Evolutionary conservation across 1,140 invertebrate genomes (phyloP).

Genomic region (Lethrus apterus): DNA sequence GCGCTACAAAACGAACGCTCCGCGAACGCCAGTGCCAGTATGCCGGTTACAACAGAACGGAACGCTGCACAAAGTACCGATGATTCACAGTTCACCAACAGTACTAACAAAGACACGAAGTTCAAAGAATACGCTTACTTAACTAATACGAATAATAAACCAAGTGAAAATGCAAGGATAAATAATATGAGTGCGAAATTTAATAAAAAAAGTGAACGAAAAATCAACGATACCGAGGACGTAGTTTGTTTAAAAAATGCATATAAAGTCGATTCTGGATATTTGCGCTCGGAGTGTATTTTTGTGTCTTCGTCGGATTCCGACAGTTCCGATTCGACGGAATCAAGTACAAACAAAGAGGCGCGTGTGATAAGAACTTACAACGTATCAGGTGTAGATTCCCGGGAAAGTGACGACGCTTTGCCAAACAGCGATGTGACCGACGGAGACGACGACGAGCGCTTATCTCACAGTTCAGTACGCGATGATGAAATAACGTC

Average conservation of each 20-base stretch:
- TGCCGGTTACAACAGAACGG: slow-evolving; percentile 5
- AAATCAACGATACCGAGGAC: slow-evolving; percentile 11
- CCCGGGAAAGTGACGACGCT: slow-evolving; percentile 31
- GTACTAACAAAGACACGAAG: slow-evolving; percentile 1
- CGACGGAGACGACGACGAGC: slow-evolving; percentile 32
- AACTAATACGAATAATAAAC: too few species aligned
- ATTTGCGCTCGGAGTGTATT: slow-evolving; percentile 49
- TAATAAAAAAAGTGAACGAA: slow-evolving; percentile 12
- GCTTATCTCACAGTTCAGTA: slow-evolving; percentile 36
- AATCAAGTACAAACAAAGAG: too few species aligned
- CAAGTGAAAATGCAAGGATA: too few species aligned
- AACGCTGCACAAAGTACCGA: too few species aligned
- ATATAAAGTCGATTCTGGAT: slow-evolving; percentile 35
- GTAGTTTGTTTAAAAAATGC: slow-evolving; percentile 3
- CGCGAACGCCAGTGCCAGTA: slow-evolving; percentile 9
- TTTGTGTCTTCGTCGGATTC: slow-evolving; percentile 47
- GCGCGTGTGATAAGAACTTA: slow-evolving; percentile 29
- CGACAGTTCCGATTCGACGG: slow-evolving; percentile 35
- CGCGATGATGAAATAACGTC: slow-evolving; percentile 46
- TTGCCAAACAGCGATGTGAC: slow-evolving; percentile 33
- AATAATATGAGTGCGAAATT: too few species aligned
- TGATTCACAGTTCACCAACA: too few species aligned
- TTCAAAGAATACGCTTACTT: too few species aligned
- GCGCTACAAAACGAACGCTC: slow-evolving; percentile 15
- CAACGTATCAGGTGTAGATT: slow-evolving; percentile 31